Evolutionary conservation across 2,797 vertebrate species (phyloP).

Genomic region (Erithacus rubecula): DNA sequence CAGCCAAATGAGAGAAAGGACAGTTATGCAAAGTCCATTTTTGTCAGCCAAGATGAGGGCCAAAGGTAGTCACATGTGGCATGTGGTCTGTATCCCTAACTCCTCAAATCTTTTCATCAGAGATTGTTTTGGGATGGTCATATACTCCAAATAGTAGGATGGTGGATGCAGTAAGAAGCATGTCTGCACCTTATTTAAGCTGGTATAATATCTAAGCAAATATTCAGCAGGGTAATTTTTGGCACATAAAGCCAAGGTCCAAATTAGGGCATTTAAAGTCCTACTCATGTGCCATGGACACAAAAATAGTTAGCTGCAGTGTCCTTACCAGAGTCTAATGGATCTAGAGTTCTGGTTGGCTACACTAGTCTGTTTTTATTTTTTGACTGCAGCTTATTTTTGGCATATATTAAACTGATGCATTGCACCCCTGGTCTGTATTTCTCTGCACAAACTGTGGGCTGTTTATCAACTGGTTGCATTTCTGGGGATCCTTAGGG

Average conservation of each 20-base stretch:
- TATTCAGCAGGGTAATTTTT: background rate
- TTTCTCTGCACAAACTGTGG: background rate
- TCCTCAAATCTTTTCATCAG: background rate
- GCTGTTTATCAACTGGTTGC: background rate
- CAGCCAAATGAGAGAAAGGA: background rate
- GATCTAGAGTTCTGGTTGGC: background rate
- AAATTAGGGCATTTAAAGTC: background rate
- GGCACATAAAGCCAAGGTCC: background rate
- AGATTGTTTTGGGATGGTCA: background rate
- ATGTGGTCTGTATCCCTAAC: background rate
- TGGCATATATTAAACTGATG: background rate
- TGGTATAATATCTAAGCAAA: background rate
- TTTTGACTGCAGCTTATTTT: constrained; percentile 30
- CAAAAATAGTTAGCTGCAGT: background rate
- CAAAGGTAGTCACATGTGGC: background rate
- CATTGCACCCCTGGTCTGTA: background rate
- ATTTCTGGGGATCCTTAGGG: constrained; percentile 39
- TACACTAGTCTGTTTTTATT: background rate
- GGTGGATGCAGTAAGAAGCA: background rate
- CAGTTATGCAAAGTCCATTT: background rate
- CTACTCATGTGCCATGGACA: background rate
- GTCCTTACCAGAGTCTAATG: background rate
- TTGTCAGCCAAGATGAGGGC: background rate
- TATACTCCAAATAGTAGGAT: background rate
- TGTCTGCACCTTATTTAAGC: background rate